Conservation (phyloP, 2,797 vertebrate species). For the Ataeniobius toweri region DNA sequence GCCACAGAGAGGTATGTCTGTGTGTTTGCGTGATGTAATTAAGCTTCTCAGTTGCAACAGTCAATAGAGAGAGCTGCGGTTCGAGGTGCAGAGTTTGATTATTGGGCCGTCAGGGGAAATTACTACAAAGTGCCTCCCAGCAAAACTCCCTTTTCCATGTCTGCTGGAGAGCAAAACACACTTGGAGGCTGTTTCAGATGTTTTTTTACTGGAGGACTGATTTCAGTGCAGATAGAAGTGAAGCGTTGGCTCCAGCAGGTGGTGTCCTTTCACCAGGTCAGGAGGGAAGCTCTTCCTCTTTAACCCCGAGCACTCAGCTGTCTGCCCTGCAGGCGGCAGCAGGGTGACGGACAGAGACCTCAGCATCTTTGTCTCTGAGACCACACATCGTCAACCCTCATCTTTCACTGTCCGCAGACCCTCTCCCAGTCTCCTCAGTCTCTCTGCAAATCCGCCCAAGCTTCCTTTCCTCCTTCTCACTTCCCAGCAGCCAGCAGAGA, state of each 20-base stretch:
- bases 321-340: constrained; percentile 41
- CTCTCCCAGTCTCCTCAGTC: constrained; percentile 38
- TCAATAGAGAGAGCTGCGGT: constrained; percentile 59
- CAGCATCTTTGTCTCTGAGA: constrained; percentile 19
- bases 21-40: constrained; percentile 71
- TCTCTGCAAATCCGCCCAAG: constrained; percentile 24
- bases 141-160: constrained; percentile 61
- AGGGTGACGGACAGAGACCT: constrained; percentile 22
- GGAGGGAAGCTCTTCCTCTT: constrained; percentile 70
- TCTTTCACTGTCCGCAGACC: constrained; percentile 30
- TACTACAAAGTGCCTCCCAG: constrained; percentile 73
- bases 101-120: constrained; percentile 72
- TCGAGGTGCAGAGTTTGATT: constrained; percentile 69
- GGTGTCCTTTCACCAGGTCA: constrained; percentile 90
- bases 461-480: constrained; percentile 24
- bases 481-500: constrained; percentile 47
- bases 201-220: constrained; percentile 6
- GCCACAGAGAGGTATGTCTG: constrained; percentile 61
- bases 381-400: constrained; percentile 26
- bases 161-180: constrained; percentile 50
- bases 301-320: constrained; percentile 15
- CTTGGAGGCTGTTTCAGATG: constrained; percentile 35
- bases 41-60: constrained; percentile 72
- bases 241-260: constrained; percentile 87
- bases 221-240: constrained; percentile 62